Base-by-base conservation (phyloP, 2,113 vertebrate genomes). In the Rhinogobius similis region DNA sequence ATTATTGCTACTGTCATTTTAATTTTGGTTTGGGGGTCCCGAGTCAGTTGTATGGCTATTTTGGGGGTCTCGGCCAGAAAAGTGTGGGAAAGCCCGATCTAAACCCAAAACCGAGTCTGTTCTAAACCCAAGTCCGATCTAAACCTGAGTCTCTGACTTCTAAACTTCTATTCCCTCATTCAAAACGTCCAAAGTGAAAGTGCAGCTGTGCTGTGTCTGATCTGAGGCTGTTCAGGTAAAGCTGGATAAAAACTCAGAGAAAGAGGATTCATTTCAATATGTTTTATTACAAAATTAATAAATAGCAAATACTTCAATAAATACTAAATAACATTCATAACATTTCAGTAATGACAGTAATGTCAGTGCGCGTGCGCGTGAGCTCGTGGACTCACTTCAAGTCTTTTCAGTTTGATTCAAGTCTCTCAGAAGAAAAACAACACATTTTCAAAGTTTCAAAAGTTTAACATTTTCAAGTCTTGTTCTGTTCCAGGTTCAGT, bases 301-400 rank as follows among this genome's bases (percentile, higher is more conserved):
- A 91, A 90, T 92, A 90, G 78, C 80, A 91, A 89, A 87, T 81
- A 82, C 56, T 39, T 77, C 0, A 84, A 88, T 88, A 88, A 88
- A 83, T 81, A 87, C 78, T 74, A 89, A 87, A 88, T 89, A 88
- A 65, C 27, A 85, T 29, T 20, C 66, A 0, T 58, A 18, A 29
- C 55, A 82, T 53, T 69, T 43, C 41, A 69, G 39, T 53, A 74
- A 4, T 36, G 26, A 78, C n/a, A 36, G 32, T 52, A 76, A 48
- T 67, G 55, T 83, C 68, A 73, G 79, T 61, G 58, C 56, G 18
- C 16, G 56, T 59, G 56, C 16, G 58, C 58, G 27, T 36, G 58
- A 32, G 58, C 27, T 32, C 58, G 27, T 36, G 58, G n/a, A 27
- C 27, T 32, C 58, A n/a, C 58, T 61, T 61, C 58, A 61, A 61